These are phyloP conservation scores for Cyphomyrus discorhynchus DNA, from an alignment of 2,113 vertebrate species.

Conservation along the genomic window DNA sequence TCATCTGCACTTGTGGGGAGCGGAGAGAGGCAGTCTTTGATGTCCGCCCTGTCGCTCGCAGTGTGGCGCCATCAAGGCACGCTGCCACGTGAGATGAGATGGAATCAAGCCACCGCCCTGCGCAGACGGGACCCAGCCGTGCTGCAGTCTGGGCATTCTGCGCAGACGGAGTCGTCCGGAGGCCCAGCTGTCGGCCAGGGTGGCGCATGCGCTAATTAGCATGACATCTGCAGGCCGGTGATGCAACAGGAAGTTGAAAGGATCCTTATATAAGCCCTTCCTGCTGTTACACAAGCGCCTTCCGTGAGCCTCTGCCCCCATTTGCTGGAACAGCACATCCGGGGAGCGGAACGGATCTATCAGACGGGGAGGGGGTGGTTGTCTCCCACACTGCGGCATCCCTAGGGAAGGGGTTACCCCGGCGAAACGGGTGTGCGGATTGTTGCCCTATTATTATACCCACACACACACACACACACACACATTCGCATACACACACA, in stretches of 20 bases:
- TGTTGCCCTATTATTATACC: not conserved
- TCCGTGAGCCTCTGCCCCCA: not conserved
- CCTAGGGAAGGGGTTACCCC: not conserved
- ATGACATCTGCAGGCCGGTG: slow-evolving; percentile 28
- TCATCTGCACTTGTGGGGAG: not conserved
- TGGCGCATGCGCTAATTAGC: slow-evolving; percentile 26
- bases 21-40: not conserved
- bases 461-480: not conserved
- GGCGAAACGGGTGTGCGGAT: not conserved
- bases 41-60: not conserved
- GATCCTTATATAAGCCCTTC: slow-evolving; percentile 37
- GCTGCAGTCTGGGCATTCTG: not conserved
- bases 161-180: not conserved
- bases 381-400: not conserved
- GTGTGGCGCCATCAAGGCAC: not conserved
- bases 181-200: not conserved
- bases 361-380: not conserved
- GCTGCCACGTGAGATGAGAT: not conserved
- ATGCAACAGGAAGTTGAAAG: slow-evolving; percentile 37
- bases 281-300: slow-evolving; percentile 26
- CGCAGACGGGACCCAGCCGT: not conserved
- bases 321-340: slow-evolving; percentile 5
- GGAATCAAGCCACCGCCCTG: not conserved
- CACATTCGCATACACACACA: not conserved
- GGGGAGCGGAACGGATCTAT: not conserved